Percentiles rank a stretch among this genome's conserved stretches.
Evolutionary conservation across 1,140 invertebrate species (phyloP).

Genomic region (Trichomalopsis sarcophagae): DNA sequence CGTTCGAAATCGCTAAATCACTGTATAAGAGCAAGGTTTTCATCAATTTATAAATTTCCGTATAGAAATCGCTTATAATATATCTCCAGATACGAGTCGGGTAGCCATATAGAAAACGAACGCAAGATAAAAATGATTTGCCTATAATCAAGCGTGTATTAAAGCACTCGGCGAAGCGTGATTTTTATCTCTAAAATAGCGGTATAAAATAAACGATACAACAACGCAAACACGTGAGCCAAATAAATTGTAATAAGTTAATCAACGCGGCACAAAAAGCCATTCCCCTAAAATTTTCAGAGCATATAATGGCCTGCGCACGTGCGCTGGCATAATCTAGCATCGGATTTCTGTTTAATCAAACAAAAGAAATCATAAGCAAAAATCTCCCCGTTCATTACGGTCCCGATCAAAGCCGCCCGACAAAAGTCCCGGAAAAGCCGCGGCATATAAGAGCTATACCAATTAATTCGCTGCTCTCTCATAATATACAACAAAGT

Average conservation of each 20-base stretch:
- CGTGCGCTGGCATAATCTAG: neutral
- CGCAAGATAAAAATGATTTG: neutral
- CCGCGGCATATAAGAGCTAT: too few relatives aligned
- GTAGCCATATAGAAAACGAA: neutral
- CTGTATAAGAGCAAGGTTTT: neutral
- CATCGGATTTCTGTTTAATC: neutral
- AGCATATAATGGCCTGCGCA: too few relatives aligned
- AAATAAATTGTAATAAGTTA: too few relatives aligned
- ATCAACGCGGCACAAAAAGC: too few relatives aligned
- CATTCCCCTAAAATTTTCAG: neutral
- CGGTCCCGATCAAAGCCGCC: neutral
- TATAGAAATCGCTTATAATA: neutral
- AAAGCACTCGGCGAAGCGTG: neutral
- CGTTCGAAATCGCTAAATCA: too few relatives aligned
- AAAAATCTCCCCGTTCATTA: neutral
- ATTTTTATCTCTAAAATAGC: slow-evolving; percentile 1
- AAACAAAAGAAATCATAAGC: too few relatives aligned
- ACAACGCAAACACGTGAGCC: neutral
- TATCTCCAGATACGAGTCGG: too few relatives aligned
- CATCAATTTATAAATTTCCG: neutral
- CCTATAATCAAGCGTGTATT: neutral
- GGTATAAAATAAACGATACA: neutral
- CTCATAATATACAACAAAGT: neutral
- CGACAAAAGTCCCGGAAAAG: neutral
- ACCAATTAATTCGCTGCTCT: neutral